These are phyloP conservation scores for Caerostris extrusa DNA, from an alignment of 1,140 invertebrate species.

Conservation along the genomic window DNA sequence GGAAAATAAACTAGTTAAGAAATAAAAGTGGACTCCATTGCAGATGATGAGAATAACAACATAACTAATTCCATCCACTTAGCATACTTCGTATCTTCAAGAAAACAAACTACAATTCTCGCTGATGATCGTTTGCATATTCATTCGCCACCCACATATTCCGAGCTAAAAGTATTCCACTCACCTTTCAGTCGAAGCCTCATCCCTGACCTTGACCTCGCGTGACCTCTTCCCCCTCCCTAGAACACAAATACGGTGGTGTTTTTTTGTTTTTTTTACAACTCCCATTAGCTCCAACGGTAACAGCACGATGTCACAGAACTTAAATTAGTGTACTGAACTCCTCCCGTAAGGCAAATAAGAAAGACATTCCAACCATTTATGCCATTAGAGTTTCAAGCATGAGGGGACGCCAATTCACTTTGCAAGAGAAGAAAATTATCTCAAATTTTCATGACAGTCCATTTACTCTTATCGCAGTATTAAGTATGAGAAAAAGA, in stretches of 20 bases:
- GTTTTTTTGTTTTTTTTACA: not conserved
- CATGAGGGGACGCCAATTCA: not conserved
- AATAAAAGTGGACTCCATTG: too few relatives aligned
- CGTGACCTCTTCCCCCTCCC: not conserved
- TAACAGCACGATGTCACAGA: not conserved
- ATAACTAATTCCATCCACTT: too few relatives aligned
- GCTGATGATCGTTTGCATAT: not conserved
- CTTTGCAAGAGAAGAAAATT: not conserved
- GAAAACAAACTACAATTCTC: too few relatives aligned
- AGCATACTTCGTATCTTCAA: too few relatives aligned
- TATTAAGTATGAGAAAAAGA: not conserved
- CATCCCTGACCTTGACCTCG: constrained; percentile 37
- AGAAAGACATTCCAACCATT: not conserved
- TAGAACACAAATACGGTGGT: not conserved
- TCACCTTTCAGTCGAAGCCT: not conserved
- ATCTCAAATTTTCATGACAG: not conserved
- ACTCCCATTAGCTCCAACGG: not conserved
- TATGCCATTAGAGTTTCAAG: not conserved
- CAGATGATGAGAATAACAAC: too few relatives aligned
- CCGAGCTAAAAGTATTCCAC: not conserved
- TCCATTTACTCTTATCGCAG: not conserved
- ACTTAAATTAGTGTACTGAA: not conserved
- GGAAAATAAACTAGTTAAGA: too few relatives aligned
- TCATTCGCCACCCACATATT: not conserved
- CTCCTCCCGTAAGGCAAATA: constrained; percentile 19